Evolutionary conservation across 2,113 vertebrate species (phyloP).

Genomic region (Oryzias javanicus): DNA sequence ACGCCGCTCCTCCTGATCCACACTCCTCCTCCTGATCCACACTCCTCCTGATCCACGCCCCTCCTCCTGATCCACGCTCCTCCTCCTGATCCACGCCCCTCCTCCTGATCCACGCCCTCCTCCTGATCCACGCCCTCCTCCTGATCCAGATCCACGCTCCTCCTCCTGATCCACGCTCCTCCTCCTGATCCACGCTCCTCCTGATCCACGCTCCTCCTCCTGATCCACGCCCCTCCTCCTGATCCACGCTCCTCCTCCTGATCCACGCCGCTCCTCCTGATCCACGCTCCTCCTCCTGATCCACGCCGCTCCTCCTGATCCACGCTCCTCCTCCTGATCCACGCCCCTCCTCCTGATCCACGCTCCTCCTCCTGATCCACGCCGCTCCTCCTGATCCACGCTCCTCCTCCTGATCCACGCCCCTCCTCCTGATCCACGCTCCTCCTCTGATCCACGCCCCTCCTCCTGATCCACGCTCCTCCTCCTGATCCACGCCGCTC

Average conservation of each 20-base stretch:
- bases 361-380: too few species aligned
- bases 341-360: slow-evolving; percentile 14
- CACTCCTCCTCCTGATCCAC: too few species aligned
- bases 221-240: slow-evolving; percentile 13
- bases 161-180: slow-evolving; percentile 22
- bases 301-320: slow-evolving; percentile 17
- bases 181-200: slow-evolving; percentile 16
- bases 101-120: slow-evolving; percentile 20
- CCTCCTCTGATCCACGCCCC: slow-evolving; percentile 24
- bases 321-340: too few species aligned
- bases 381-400: slow-evolving; percentile 26
- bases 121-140: slow-evolving; percentile 18
- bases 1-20: slow-evolving; percentile 14
- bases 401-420: slow-evolving; percentile 17
- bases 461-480: slow-evolving; percentile 18
- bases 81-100: too few species aligned
- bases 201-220: too few species aligned
- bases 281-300: slow-evolving; percentile 15
- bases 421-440: too few species aligned
- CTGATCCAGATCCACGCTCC: too few species aligned
- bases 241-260: slow-evolving; percentile 22
- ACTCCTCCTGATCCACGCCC: slow-evolving; percentile 26
- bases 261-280: too few species aligned
- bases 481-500: too few species aligned
- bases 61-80: slow-evolving; percentile 17